Evolutionary conservation across 2,113 vertebrate genomes (phyloP), one percentile per base, ranked within the genome.

Genomic region (Salvelinus alpinus): DNA sequence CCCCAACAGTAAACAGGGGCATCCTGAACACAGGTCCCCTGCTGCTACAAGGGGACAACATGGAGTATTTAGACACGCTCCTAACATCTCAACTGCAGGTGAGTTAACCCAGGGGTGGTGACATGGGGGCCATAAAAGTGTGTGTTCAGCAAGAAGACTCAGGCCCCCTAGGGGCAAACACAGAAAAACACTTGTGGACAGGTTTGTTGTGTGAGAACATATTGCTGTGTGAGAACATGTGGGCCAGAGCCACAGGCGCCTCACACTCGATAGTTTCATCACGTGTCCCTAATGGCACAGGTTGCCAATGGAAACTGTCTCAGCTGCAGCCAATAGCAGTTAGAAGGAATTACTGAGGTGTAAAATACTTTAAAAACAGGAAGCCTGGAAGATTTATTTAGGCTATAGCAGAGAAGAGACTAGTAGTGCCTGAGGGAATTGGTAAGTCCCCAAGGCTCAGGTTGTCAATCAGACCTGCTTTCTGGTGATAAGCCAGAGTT

Each of bases 401-500:
- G 82, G 72, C 60, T 38, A 38, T 31, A 20, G 29, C 3, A 70
- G 79, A 74, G 67, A 72, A 80, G 77, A 27, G 25, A 24, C 48
- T 59, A 38, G 77, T 59, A 38, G 77, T 84, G 81, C 81, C 83
- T 86, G 80, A 83, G 68, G 75, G 79, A 82, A 69, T 71, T 87
- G 88, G 84, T 87, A 89, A 78, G 74, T 74, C 75, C 78, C 82
- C 80, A 74, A 77, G 84, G 74, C 85, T 84, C 88, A 82, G 73
- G 54, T 29, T 90, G 87, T 93, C 92, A 90, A 87, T 93, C 91
- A 92, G 74, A 75, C 64, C 68, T 34, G 54, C 81, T 83, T 84
- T 86, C 59, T 72, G 81, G 74, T 81, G 83, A 60, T 79, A 80
- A 78, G 51, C 71, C 65, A 51, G 77, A 51, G 25, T 78, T 72